Evolutionary conservation across 2,888 invertebrate genomes (phyloP).

Genomic region (Incurvaria masculella): DNA sequence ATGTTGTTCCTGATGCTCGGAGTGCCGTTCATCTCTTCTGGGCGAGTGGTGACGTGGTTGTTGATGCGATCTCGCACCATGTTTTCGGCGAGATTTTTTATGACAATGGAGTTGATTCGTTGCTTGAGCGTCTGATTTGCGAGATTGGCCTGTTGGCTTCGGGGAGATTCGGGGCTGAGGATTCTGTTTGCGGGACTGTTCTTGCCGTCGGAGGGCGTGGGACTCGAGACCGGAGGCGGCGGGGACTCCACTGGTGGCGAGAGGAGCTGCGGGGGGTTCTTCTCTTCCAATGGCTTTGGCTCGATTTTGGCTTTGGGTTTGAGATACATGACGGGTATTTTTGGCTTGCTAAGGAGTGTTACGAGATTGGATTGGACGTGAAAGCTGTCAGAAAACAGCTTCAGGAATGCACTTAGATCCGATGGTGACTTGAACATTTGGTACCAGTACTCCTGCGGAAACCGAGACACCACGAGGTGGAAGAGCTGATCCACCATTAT

Average conservation of each 20-base stretch:
- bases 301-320: conserved; percentile 49
- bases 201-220: conserved; percentile 46
- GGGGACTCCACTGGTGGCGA: conserved; percentile 32
- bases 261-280: conserved; percentile 25
- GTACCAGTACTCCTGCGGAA: conserved; percentile 75
- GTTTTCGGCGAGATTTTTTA: conserved; percentile 88
- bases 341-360: conserved; percentile 74
- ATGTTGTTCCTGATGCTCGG: conserved; percentile 41
- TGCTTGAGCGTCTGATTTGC: conserved; percentile 82
- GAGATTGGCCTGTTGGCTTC: conserved; percentile 43
- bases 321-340: conserved; percentile 60
- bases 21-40: conserved; percentile 43
- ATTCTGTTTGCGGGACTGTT: conserved; percentile 46
- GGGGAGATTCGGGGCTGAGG: conserved; percentile 54
- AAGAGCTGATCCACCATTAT: conserved; percentile 86
- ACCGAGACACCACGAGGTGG: conserved; percentile 72
- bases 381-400: conserved; percentile 92
- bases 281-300: conserved; percentile 51
- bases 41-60: conserved; percentile 42
- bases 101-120: conserved; percentile 81
- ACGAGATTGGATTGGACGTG: conserved; percentile 92
- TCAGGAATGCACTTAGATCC: conserved; percentile 86
- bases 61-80: conserved; percentile 55
- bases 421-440: conserved; percentile 88
- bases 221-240: conserved; percentile 38